Evolutionary conservation across 2,888 invertebrate genomes (phyloP), one percentile per base, ranked within the genome.

Genomic region (Lasioglossum vierecki): DNA sequence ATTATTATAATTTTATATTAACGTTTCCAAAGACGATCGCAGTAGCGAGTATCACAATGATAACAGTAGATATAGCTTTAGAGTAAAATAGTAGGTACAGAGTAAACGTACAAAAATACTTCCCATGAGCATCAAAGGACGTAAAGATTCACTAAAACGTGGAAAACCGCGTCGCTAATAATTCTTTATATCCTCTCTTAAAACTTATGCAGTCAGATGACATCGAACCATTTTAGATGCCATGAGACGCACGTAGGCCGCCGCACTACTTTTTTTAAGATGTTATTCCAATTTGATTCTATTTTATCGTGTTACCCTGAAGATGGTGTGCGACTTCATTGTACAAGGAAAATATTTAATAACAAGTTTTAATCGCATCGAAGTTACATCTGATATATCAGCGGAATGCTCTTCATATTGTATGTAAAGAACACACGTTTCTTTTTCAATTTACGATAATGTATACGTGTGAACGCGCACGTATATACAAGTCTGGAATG

Each of bases 51-150:
- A 93, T 93, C 93, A 93, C 93, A 93, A 93, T 93, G 89, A 93
- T 93, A 93, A 93, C 91, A 92, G 90, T 93, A 93, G 90, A 93
- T 92, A 91, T 91, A 92, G 87, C 82, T 91, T 91, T 91, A 91
- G 91, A 93, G 90, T 90, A 88, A 92, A 92, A 89, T 90, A 86
- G 90, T 91, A 91, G 91, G 92, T 94, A 93, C 91, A 93, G 93
- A 93, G 91, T 94, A 89, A 93, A 94, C 92, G 92, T 94, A 94
- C 94, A 94, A 94, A 94, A 94, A 94, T 94, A 94, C 92, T 93
- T 93, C 91, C 90, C 92, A 90, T 92, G 90, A 92, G 90, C 90
- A 89, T 89, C 86, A 87, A 44, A 90, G 89, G 90, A 91, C 88
- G 86, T 91, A 90, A 90, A 91, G 89, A 90, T 91, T 91, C 90